phyloP scores from a whole-genome alignment of 2,888 invertebrate genomes.

The Buathra laborator region DNA sequence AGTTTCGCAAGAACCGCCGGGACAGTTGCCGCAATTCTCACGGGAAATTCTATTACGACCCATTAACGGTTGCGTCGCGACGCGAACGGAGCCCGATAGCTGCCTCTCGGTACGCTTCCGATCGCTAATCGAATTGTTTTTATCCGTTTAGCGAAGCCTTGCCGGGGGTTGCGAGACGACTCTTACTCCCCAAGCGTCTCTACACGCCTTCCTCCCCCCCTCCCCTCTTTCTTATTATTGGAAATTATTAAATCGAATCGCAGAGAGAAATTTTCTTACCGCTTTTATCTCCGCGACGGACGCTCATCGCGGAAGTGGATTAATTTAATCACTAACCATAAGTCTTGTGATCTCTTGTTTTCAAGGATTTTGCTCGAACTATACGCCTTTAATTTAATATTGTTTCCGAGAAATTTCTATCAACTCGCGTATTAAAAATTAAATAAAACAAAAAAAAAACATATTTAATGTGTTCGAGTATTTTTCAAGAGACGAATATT shows the following conservation, averaged over 20 bases:
- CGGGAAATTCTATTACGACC: slow-evolving; percentile 43
- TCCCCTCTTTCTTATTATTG: slow-evolving; percentile 62
- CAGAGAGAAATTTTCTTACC: background rate
- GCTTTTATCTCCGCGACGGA: slow-evolving; percentile 1
- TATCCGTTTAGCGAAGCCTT: slow-evolving; percentile 83
- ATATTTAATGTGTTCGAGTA: background rate
- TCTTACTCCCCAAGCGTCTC: slow-evolving; percentile 68
- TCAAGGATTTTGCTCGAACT: background rate
- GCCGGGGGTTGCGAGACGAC: slow-evolving; percentile 65
- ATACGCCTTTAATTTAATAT: background rate
- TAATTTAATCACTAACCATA: slow-evolving; percentile 11
- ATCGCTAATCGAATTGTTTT: slow-evolving; percentile 82
- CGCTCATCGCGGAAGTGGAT: slow-evolving; percentile 17
- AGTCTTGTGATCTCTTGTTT: background rate
- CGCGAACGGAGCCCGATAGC: slow-evolving; percentile 39
- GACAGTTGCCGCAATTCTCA: slow-evolving; percentile 22
- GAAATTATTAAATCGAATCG: slow-evolving; percentile 56
- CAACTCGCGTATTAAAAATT: background rate
- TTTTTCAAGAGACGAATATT: background rate
- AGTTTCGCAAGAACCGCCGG: background rate
- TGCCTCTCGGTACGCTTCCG: slow-evolving; percentile 60
- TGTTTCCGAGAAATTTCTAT: background rate
- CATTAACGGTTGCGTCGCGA: slow-evolving; percentile 36
- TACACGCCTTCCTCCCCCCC: slow-evolving; percentile 53
- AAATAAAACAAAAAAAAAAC: background rate